phyloP scores from a whole-genome alignment of 1,140 invertebrate species.

The Drosophila erecta region DNA sequence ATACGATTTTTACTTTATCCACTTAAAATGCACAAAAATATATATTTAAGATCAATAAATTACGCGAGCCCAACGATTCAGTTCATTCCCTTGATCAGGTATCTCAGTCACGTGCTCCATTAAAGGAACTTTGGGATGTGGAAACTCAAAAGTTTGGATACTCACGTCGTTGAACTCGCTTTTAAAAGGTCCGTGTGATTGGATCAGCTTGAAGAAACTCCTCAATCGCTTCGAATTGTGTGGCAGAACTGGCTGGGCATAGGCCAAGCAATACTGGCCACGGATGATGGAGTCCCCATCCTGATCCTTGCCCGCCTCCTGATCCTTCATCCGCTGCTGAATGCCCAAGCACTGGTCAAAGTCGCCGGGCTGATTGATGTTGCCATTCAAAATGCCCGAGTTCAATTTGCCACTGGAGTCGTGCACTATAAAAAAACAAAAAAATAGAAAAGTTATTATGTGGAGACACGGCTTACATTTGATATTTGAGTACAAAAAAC shows the following conservation, averaged over 20 bases:
- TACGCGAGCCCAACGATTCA: background rate
- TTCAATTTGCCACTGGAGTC: slow-evolving; percentile 86
- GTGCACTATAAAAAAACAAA: slow-evolving; percentile 85
- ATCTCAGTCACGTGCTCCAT: slow-evolving; percentile 24
- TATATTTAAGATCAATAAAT: background rate
- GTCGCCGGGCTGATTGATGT: slow-evolving; percentile 88
- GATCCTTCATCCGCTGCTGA: slow-evolving; percentile 31
- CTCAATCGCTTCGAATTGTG: slow-evolving; percentile 85
- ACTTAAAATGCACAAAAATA: too few species aligned
- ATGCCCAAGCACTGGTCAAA: slow-evolving; percentile 87
- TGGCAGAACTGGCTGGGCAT: slow-evolving; percentile 86
- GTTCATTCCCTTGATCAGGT: background rate
- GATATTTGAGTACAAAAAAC: too few species aligned
- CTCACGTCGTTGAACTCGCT: slow-evolving; percentile 88
- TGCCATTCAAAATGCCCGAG: slow-evolving; percentile 87
- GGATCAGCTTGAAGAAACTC: slow-evolving; percentile 86
- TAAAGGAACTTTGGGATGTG: background rate
- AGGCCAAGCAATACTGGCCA: slow-evolving; percentile 88
- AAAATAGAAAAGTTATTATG: too few species aligned
- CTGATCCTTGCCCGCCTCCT: slow-evolving; percentile 22
- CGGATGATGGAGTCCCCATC: slow-evolving; percentile 57
- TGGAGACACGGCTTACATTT: too few species aligned
- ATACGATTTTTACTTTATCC: too few species aligned
- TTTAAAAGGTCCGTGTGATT: slow-evolving; percentile 88
- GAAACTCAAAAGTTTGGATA: slow-evolving; percentile 41